Evolutionary conservation across 2,797 vertebrate genomes (phyloP), one percentile per base, ranked within the genome.

Genomic region (Crocidura indochinensis): DNA sequence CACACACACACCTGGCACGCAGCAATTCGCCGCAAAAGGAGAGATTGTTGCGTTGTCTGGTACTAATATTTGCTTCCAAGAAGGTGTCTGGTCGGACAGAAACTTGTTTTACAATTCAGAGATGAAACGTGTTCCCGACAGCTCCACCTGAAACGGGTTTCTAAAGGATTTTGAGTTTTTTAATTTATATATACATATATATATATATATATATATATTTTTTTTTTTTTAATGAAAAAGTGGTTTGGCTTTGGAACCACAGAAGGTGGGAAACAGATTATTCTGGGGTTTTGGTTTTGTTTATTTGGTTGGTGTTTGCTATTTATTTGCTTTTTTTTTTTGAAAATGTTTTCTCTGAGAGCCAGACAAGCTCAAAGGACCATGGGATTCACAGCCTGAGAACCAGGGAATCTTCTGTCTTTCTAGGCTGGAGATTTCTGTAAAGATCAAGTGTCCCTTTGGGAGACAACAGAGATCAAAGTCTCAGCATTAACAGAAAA

Each of bases 331-430:
- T 29, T 75, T 60, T 29, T 38, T 46, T 84, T 47, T 71, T n/a
- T 9, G 29, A n/a, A 22, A 53, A 15, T 15, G 7, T 83, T 74
- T 76, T 62, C 24, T 87, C 69, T 49, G 53, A 84, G 31, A 12
- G 1, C 78, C 79, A n/a, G 14, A 10, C 31, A 4, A 2, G 0
- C 49, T 69, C 24, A 0, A 49, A 4, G 51, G 53, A 1, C 4
- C 2, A 27, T 20, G 1, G 0, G 51, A 4, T 64, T 7, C 4
- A 7, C 11, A 0, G 20, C 27, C 0, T 10, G 31, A 5, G 7
- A 29, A n/a, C 12, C 65, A 3, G 53, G 60, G 6, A 19, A 9
- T 19, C 60, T 22, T 27, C 26, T 2, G 2, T 8, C 44, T 17
- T 60, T 60, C 44, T 0, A 0, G 60, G 8, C 51, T 6, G 0